phyloP scores from a whole-genome alignment of 2,888 invertebrate species.

The Lissonota sp. region DNA sequence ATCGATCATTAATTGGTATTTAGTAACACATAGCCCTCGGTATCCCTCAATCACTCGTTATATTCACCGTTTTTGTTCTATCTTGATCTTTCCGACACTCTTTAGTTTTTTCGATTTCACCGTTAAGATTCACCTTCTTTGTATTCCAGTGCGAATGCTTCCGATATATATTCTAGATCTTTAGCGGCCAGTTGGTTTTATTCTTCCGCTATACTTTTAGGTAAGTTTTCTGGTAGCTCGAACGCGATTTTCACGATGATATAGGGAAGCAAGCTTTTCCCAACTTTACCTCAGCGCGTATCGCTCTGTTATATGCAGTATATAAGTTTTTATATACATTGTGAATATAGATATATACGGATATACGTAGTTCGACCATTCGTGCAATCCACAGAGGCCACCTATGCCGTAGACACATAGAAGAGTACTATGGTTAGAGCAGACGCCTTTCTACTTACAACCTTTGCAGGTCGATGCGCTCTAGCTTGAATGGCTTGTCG shows the following conservation, averaged over 20 bases:
- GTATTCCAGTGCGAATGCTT: conserved; percentile 18
- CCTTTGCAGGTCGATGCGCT: conserved; percentile 68
- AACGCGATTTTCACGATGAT: conserved; percentile 40
- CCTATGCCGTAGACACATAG: conserved; percentile 30
- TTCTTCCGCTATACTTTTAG: conserved; percentile 13
- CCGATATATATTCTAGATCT: conserved; percentile 26
- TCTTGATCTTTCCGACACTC: conserved; percentile 28
- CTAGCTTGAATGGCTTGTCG: conserved; percentile 73
- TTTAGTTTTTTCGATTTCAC: conserved; percentile 26
- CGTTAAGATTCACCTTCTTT: conserved; percentile 27
- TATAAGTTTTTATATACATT: conserved; percentile 22
- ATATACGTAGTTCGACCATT: conserved; percentile 35
- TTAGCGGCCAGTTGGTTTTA: conserved; percentile 18
- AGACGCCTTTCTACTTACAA: conserved; percentile 61
- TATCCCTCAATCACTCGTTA: not conserved
- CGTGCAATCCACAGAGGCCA: conserved; percentile 53
- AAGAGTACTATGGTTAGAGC: conserved; percentile 14
- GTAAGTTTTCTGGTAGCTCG: conserved; percentile 11
- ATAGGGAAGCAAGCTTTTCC: conserved; percentile 28
- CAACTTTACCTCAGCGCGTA: conserved; percentile 47
- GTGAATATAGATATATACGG: conserved; percentile 17
- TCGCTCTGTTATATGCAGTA: conserved; percentile 5
- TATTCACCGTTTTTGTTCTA: not conserved
- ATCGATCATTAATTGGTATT: no score
- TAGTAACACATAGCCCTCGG: no score